These are phyloP conservation scores for Podocnemis expansa DNA, from an alignment of 2,113 vertebrate species.

Conservation along the genomic window DNA sequence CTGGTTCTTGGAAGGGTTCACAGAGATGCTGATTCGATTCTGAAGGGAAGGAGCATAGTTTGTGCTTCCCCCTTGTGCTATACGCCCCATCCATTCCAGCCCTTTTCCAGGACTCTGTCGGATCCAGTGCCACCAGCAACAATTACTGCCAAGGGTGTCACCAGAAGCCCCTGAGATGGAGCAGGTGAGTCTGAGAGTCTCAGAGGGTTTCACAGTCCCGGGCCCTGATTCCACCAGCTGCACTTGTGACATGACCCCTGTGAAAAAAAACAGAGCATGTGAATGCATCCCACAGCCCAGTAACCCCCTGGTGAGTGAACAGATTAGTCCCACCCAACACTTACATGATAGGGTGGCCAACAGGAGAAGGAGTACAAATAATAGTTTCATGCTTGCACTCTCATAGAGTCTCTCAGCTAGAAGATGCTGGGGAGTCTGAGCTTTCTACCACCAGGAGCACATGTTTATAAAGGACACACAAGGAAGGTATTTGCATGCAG, in stretches of 20 bases:
- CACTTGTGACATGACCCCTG: neutral
- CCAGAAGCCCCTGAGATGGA: neutral
- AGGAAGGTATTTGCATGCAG: no score
- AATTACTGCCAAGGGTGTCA: neutral
- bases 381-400: no score
- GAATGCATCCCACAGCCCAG: no score
- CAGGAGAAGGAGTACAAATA: no score
- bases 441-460: neutral
- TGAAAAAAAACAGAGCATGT: neutral
- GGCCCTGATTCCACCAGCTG: neutral
- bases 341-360: no score
- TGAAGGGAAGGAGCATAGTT: neutral
- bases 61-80: neutral
- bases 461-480: neutral
- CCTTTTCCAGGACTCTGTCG: no score
- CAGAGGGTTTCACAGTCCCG: neutral
- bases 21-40: neutral
- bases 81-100: neutral
- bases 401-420: no score
- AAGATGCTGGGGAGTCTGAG: no score
- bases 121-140: neutral
- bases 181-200: neutral
- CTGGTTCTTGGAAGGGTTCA: neutral
- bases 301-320: no score
- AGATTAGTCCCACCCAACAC: no score